These are phyloP conservation scores for Steinernema hermaphroditum DNA, from an alignment of 2,888 invertebrate genomes.

Conservation along the genomic window DNA sequence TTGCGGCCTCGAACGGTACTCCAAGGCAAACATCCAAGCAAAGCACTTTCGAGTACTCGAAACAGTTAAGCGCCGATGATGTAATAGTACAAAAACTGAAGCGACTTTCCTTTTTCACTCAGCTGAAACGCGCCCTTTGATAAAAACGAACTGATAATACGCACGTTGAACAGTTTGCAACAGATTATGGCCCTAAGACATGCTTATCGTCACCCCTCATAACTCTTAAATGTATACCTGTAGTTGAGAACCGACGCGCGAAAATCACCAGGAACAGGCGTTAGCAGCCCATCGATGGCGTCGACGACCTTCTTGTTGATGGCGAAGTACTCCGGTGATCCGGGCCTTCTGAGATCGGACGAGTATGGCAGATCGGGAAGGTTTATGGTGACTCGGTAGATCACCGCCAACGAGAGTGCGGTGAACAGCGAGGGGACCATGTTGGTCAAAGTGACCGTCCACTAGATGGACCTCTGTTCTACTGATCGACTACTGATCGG, in stretches of 20 bases:
- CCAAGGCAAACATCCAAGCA: not conserved
- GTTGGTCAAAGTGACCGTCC: not conserved
- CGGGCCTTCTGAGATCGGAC: conserved; percentile 47
- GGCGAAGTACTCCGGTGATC: conserved; percentile 49
- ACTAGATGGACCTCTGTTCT: not conserved
- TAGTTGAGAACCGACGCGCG: conserved; percentile 51
- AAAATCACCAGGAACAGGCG: conserved; percentile 48
- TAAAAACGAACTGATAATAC: too few relatives aligned
- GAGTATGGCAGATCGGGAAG: conserved; percentile 64
- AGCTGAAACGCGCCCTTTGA: too few relatives aligned
- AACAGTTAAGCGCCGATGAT: not conserved
- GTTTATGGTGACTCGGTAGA: conserved; percentile 61
- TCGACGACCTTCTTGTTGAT: conserved; percentile 46
- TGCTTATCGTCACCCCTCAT: not conserved
- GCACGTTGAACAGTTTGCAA: too few relatives aligned
- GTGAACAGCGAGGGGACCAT: conserved; percentile 11
- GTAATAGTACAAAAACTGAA: too few relatives aligned
- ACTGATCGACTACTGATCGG: not conserved
- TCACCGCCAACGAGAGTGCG: conserved; percentile 41
- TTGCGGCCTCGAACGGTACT: not conserved
- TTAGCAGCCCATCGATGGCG: conserved; percentile 48
- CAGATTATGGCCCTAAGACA: conserved; percentile 4
- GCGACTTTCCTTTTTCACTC: too few relatives aligned
- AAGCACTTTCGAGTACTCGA: not conserved
- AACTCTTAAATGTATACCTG: conserved; percentile 45